phyloP scores from a whole-genome alignment of 1,140 invertebrate species.

The Pachypsylla venusta region DNA sequence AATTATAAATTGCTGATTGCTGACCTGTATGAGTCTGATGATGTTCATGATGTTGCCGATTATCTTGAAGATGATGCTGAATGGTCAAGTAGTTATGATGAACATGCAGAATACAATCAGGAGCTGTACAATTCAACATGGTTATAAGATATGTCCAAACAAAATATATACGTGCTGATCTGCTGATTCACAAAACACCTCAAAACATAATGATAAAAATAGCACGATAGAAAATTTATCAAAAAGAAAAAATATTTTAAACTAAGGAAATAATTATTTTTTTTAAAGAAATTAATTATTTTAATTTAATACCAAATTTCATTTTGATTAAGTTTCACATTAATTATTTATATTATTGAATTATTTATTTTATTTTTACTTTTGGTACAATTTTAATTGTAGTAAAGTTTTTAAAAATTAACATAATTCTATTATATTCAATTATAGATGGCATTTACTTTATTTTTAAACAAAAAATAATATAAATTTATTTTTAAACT shows the following conservation, averaged over 20 bases:
- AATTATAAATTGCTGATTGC: no score
- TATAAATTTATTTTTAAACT: no score
- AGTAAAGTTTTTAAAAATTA: not conserved
- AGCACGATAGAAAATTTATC: not conserved
- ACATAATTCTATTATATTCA: not conserved
- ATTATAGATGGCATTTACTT: no score
- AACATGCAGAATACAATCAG: slow-evolving; percentile 57
- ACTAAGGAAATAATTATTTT: not conserved
- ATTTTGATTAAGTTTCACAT: not conserved
- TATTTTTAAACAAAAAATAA: no score
- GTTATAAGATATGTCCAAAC: not conserved
- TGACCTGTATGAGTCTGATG: slow-evolving; percentile 25
- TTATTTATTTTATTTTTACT: slow-evolving; percentile 6
- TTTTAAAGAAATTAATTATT: not conserved
- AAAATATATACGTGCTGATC: no score
- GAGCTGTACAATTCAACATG: slow-evolving; percentile 60
- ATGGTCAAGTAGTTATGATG: slow-evolving; percentile 46
- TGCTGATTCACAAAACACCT: not conserved
- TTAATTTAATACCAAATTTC: not conserved
- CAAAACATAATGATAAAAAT: not conserved
- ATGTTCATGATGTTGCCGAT: slow-evolving; percentile 34
- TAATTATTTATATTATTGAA: not conserved
- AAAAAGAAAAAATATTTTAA: not conserved
- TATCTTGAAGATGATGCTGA: slow-evolving; percentile 32
- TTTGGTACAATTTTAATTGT: not conserved